Percentiles rank a stretch among this genome's conserved stretches.
These are phyloP conservation scores for Parthenolecanium corni DNA, from an alignment of 2,888 invertebrate species.

Conservation along the genomic window DNA sequence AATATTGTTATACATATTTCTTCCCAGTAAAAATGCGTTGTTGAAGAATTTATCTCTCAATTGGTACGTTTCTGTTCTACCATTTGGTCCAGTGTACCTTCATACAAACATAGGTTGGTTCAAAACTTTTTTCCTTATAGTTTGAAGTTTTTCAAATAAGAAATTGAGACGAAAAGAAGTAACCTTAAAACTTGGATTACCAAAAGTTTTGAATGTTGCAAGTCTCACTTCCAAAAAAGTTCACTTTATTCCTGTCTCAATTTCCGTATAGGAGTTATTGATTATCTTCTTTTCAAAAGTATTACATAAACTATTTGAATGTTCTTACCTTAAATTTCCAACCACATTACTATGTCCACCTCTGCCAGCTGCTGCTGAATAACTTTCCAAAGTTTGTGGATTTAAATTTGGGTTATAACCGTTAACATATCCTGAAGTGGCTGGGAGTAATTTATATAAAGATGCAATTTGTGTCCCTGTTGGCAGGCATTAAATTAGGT, in stretches of 20 bases:
- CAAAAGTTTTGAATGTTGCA: too few relatives aligned
- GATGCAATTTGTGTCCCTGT: neutral
- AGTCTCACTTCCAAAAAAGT: too few relatives aligned
- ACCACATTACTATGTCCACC: neutral
- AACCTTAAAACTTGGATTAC: too few relatives aligned
- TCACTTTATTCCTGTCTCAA: too few relatives aligned
- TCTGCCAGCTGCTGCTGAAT: neutral
- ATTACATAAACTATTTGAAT: too few relatives aligned
- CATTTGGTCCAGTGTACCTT: neutral
- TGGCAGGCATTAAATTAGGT: too few relatives aligned
- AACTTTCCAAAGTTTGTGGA: neutral
- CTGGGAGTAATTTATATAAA: neutral
- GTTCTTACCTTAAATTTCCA: neutral
- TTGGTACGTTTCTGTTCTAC: neutral
- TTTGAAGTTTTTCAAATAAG: neutral
- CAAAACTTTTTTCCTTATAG: neutral
- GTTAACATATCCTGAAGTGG: neutral
- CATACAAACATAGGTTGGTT: neutral
- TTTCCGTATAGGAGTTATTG: too few relatives aligned
- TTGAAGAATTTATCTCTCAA: neutral
- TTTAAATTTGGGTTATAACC: neutral
- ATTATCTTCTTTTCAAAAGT: too few relatives aligned
- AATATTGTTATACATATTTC: neutral
- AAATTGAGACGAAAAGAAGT: too few relatives aligned
- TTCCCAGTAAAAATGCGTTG: neutral